Conservation (phyloP, 2,888 invertebrate species). For the Quadriops clusia region DNA sequence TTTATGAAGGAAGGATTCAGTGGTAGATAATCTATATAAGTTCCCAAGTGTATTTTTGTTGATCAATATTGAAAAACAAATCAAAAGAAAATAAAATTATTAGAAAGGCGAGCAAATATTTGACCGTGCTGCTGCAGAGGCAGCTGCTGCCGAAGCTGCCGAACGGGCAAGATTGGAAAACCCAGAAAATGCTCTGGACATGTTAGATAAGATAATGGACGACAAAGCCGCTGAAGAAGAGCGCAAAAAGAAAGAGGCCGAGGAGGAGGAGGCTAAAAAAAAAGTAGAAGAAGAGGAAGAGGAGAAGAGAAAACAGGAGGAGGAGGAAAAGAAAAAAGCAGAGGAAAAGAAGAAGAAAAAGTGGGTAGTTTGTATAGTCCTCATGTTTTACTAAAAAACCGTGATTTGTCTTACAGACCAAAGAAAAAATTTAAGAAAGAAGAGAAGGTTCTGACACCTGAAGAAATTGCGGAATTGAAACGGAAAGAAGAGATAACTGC, state of each 20-base stretch:
- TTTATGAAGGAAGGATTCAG: no score
- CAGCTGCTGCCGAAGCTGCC: slow-evolving; percentile 6
- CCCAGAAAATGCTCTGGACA: slow-evolving; percentile 16
- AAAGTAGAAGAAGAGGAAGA: slow-evolving; percentile 10
- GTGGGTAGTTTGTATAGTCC: slow-evolving; percentile 3
- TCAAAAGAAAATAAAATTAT: not conserved
- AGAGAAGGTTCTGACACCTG: slow-evolving; percentile 20
- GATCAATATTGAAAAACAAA: no score
- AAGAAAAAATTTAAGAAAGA: no score
- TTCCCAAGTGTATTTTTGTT: no score
- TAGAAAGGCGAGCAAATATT: slow-evolving; percentile 29
- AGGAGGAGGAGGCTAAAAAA: slow-evolving; percentile 12
- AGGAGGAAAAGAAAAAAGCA: slow-evolving; percentile 8
- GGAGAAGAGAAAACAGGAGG: slow-evolving; percentile 8
- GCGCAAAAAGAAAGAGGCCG: slow-evolving; percentile 2
- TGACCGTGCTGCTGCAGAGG: slow-evolving; percentile 4
- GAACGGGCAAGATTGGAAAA: slow-evolving; percentile 17
- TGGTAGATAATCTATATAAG: no score
- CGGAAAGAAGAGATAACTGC: slow-evolving; percentile 21
- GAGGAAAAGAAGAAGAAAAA: slow-evolving; percentile 9
- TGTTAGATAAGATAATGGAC: slow-evolving; percentile 11
- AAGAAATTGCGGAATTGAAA: slow-evolving; percentile 20
- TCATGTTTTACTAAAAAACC: not conserved
- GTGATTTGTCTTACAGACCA: slow-evolving; percentile 9
- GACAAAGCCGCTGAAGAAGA: slow-evolving; percentile 13